A percentile compares a stretch with the other conserved stretches of the same genome.
These are phyloP conservation scores for Anodontia alba DNA, from an alignment of 2,888 invertebrate genomes.

Conservation along the genomic window DNA sequence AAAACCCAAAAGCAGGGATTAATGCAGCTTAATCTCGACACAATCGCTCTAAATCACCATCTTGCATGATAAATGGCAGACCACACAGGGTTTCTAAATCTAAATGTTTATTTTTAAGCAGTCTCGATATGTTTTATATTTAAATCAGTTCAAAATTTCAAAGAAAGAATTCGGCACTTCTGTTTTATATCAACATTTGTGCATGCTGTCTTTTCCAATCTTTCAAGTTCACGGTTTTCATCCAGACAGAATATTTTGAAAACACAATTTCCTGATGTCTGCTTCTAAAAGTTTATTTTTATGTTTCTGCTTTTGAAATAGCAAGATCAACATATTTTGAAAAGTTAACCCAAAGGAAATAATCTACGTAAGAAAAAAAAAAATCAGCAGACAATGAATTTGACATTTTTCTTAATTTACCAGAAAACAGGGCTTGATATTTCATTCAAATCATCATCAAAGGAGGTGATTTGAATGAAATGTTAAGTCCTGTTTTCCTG, in stretches of 20 bases:
- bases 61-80: not conserved
- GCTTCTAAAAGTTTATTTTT: no score
- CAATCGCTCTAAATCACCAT: not conserved
- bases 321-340: no score
- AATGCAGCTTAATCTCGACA: not conserved
- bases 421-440: no score
- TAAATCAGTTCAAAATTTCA: not conserved
- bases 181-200: not conserved
- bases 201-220: conserved; percentile 2
- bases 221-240: not conserved
- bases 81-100: not conserved
- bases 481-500: no score
- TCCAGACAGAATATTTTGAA: not conserved
- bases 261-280: not conserved
- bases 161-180: not conserved
- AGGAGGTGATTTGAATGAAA: no score
- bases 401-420: no score
- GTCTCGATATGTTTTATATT: not conserved
- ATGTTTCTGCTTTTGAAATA: not conserved
- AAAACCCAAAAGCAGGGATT: not conserved
- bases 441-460: no score
- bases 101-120: conserved; percentile 11
- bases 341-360: no score
- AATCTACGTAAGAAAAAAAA: no score
- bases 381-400: no score